Evolutionary conservation across 1,140 invertebrate species (phyloP).

Genomic region (Heliconius eleuchia): DNA sequence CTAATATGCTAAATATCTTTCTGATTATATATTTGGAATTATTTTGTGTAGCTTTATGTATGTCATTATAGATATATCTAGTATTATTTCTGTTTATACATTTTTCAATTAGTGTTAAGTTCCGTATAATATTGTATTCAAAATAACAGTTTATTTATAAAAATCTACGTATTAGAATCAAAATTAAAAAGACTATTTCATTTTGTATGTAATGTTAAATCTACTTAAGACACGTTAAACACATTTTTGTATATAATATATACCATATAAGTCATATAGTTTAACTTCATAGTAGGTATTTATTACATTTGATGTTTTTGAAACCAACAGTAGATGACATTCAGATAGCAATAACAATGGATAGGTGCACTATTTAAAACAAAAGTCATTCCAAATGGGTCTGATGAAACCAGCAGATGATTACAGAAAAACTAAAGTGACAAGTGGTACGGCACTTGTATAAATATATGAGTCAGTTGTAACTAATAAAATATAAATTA

Average conservation of each 20-base stretch:
- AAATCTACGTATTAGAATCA: too few species aligned
- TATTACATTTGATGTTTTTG: slow-evolving; percentile 33
- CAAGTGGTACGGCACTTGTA: slow-evolving; percentile 49
- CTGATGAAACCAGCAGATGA: slow-evolving; percentile 39
- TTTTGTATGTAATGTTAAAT: too few species aligned
- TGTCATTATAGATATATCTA: too few species aligned
- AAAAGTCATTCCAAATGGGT: slow-evolving; percentile 42
- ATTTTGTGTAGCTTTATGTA: not conserved
- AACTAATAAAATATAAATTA: slow-evolving; percentile 6
- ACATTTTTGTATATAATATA: too few species aligned
- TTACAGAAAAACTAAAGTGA: slow-evolving; percentile 33
- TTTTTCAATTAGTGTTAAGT: too few species aligned
- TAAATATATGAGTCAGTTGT: slow-evolving; percentile 56
- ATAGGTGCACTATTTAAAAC: slow-evolving; percentile 38
- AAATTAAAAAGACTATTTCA: too few species aligned
- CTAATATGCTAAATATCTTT: not conserved
- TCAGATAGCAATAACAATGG: slow-evolving; percentile 42
- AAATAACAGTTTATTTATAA: too few species aligned
- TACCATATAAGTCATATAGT: not conserved
- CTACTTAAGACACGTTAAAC: too few species aligned
- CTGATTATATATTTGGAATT: not conserved
- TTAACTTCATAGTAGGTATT: not conserved
- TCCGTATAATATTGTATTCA: too few species aligned
- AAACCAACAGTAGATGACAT: slow-evolving; percentile 23
- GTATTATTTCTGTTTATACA: too few species aligned